Evolutionary conservation across 2,888 invertebrate species (phyloP).

Genomic region (Crepidodera aurea): DNA sequence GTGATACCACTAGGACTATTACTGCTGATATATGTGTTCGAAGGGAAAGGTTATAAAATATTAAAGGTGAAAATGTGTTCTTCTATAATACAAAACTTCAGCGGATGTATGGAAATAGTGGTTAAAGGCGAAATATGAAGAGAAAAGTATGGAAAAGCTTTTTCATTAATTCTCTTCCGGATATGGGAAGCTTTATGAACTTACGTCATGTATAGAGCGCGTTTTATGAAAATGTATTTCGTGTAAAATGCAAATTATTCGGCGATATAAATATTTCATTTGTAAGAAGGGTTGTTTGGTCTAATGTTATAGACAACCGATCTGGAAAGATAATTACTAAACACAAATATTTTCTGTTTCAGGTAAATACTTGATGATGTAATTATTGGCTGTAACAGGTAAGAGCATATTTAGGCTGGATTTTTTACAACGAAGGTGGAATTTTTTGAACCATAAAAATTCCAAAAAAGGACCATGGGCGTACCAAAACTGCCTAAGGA

Average conservation of each 20-base stretch:
- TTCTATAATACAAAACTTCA: constrained; percentile 20
- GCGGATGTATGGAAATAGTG: constrained; percentile 21
- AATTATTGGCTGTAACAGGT: too few species aligned
- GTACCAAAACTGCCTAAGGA: too few species aligned
- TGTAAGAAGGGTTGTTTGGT: too few species aligned
- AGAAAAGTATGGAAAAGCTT: constrained; percentile 23
- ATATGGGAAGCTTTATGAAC: constrained; percentile 5
- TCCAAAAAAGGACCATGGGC: too few species aligned
- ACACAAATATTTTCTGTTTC: too few species aligned
- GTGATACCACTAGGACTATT: background rate
- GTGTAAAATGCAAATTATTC: constrained; percentile 3
- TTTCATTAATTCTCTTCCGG: constrained; percentile 21
- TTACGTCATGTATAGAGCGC: background rate
- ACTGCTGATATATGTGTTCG: constrained; percentile 34
- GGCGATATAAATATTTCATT: too few species aligned
- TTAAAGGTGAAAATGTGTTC: constrained; percentile 34
- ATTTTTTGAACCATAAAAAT: too few species aligned
- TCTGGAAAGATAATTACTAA: too few species aligned
- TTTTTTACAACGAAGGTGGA: too few species aligned
- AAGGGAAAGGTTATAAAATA: constrained; percentile 40
- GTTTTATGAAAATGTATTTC: constrained; percentile 2
- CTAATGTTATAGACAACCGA: too few species aligned
- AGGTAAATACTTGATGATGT: too few species aligned
- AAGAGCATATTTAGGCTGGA: too few species aligned
- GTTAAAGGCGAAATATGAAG: constrained; percentile 15